Base-by-base conservation (phyloP, 2,797 vertebrate genomes). In the Liparis tanakae region DNA sequence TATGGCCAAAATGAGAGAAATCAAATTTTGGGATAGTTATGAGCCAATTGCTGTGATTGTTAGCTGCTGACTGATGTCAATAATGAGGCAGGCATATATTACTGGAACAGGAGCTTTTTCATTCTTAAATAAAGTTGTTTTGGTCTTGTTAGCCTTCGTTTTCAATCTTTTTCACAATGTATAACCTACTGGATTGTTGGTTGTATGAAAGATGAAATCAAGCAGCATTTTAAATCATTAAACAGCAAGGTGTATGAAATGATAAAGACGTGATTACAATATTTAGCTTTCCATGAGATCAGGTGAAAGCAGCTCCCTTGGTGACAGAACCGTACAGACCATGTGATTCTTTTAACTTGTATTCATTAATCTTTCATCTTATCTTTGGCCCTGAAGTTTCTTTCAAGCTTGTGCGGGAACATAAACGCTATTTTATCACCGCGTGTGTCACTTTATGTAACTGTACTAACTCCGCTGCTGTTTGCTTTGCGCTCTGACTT, bases 361-460 rank as follows among this genome's bases (percentile, higher is more conserved):
- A 15, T 74, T 36, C 0, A 12, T 39, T 41, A 5, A 54, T 48
- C 54, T 48, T 56, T 65, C 6, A 46, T 44, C 61, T 41, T 67
- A 41, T 74, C 9, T 48, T 44, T 56, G 13, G 7, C 58, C 1
- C 4, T 67, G 37, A 48, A 6, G 56, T 37, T 70, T 57, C 25
- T 59, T 66, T 57, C 6, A 80, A 74, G 41, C 37, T 9, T 13
- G 2, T 0, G 3, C n/a, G 0, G 57, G 46, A 81, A 22, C 46
- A 60, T 54, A 51, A 78, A 63, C 14, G n/a, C 12, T 66, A 30
- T 68, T 39, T 85, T 84, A 86, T 88, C 84, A 15, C 58, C 12
- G 18, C 80, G 15, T 56, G 41, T 71, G 46, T 25, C 54, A 53
- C 54, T 60, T 93, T 93, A 89, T 83, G 77, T 88, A 93, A 93